These are phyloP conservation scores for Manis pentadactyla DNA, from an alignment of 2,797 vertebrate genomes.

Conservation along the genomic window DNA sequence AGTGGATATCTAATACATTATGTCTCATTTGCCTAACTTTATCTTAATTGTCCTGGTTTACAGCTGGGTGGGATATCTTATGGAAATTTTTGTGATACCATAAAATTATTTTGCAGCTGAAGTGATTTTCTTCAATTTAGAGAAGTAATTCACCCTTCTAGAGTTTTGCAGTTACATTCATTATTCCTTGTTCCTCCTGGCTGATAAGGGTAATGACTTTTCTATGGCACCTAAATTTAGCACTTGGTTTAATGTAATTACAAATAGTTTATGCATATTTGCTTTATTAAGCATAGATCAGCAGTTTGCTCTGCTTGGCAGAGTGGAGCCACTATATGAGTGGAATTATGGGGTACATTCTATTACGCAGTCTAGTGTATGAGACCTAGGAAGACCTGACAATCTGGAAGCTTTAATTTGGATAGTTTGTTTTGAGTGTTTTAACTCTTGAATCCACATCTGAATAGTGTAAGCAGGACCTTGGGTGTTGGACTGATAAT, in stretches of 20 bases:
- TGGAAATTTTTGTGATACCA: slow-evolving; percentile 39
- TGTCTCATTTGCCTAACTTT: slow-evolving; percentile 51
- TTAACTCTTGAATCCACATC: slow-evolving; percentile 16
- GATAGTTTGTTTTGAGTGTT: slow-evolving; percentile 43
- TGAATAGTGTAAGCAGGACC: slow-evolving; percentile 49
- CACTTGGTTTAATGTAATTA: slow-evolving; percentile 69
- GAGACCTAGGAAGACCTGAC: slow-evolving; percentile 17
- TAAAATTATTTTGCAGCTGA: slow-evolving; percentile 53
- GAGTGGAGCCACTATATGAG: slow-evolving; percentile 45
- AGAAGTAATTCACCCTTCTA: slow-evolving; percentile 38
- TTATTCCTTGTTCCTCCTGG: slow-evolving; percentile 56
- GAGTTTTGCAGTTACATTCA: slow-evolving; percentile 50
- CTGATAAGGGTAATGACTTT: slow-evolving; percentile 64
- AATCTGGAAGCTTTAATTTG: slow-evolving; percentile 38
- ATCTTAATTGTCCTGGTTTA: slow-evolving; percentile 57
- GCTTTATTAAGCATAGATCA: slow-evolving; percentile 72
- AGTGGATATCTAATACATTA: slow-evolving; percentile 23
- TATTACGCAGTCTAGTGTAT: slow-evolving; percentile 20
- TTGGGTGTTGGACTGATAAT: slow-evolving; percentile 8
- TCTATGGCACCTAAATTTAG: slow-evolving; percentile 65
- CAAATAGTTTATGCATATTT: slow-evolving; percentile 71
- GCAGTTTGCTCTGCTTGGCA: slow-evolving; percentile 60
- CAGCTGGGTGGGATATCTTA: slow-evolving; percentile 7
- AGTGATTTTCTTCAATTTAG: slow-evolving; percentile 49
- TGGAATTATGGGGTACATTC: slow-evolving; percentile 42